A percentile compares a stretch with the other conserved stretches of the same genome.
Conservation (phyloP, 2,113 vertebrate species). For the Cygnus atratus region DNA sequence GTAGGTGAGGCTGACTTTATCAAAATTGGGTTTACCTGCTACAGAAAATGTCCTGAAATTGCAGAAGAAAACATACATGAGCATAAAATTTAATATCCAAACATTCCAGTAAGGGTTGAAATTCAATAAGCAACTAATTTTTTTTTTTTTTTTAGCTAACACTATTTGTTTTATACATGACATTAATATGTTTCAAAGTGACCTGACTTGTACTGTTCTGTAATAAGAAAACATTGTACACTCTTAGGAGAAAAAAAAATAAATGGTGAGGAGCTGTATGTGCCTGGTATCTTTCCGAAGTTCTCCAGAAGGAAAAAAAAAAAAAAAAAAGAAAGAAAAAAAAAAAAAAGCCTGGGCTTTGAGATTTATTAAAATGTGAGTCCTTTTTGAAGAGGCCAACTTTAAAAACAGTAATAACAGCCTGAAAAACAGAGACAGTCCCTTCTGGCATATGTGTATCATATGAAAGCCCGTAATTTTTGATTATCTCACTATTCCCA, state of each 20-base stretch:
- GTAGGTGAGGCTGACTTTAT: neutral
- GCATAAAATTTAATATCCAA: neutral
- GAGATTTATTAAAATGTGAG: neutral
- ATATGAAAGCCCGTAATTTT: conserved; percentile 23
- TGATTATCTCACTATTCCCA: conserved; percentile 47
- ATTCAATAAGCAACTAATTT: neutral
- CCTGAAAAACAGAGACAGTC: neutral
- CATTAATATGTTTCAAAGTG: neutral
- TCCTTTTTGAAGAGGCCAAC: neutral
- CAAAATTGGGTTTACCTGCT: neutral
- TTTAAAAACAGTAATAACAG: neutral
- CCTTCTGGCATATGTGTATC: neutral
- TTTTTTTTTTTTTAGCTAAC: neutral
- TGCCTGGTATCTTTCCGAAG: neutral
- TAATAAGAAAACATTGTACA: neutral
- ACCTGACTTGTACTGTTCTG: neutral
- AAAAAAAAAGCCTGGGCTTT: neutral
- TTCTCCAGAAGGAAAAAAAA: neutral
- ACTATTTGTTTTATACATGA: neutral
- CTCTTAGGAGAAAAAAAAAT: rapidly evolving
- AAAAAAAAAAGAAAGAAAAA: neutral
- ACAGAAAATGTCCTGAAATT: neutral
- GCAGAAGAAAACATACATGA: neutral
- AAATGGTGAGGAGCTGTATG: neutral
- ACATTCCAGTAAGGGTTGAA: neutral